Base-by-base conservation (phyloP, 1,140 invertebrate genomes). In the Lepidurus apus region DNA sequence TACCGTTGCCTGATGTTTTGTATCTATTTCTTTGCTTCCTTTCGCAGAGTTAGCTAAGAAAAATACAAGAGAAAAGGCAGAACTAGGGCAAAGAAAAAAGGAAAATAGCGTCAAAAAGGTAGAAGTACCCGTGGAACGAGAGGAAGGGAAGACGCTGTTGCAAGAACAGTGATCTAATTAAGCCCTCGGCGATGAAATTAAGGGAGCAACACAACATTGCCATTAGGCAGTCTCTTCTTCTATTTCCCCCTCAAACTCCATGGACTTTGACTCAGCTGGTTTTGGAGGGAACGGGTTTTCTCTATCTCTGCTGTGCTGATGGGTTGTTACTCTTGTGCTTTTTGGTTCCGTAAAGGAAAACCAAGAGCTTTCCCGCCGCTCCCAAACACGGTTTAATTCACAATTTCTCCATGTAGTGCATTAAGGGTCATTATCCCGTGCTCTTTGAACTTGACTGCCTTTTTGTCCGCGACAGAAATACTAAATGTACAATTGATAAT, bases 141-240 rank as follows among this genome's bases (percentile, higher is more conserved):
- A 13, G 53, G 53, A 65, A 13, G 53, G 53, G 53, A 65, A 65
- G 53, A n/a, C 53, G 53, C 13, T 65, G 53, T 65, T 65, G 53
- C 53, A 21, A 65, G 53, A 65, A 21, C 53, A 65, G 53, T 65
- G 53, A 65, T 65, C 53, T 65, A 65, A 65, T 65, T 65, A 65
- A 65, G 53, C 53, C 53, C 53, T 65, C 53, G 13, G 13, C 21
- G 21, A 65, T 21, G 53, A 65, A 65, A 65, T 65, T 65, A 65
- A 65, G n/a, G 53, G 53, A 65, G 53, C 53, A 65, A 65, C 53
- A 65, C 53, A 65, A 65, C 53, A 65, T 65, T 65, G 53, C 53
- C 53, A 65, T 65, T 65, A 65, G 53, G 53, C 53, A 21, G 53
- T 21, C 53, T 65, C 53, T 65, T 65, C 53, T 65, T 47, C 45